Evolutionary conservation across 1,140 invertebrate species (phyloP).

Genomic region (Papilio glaucus): DNA sequence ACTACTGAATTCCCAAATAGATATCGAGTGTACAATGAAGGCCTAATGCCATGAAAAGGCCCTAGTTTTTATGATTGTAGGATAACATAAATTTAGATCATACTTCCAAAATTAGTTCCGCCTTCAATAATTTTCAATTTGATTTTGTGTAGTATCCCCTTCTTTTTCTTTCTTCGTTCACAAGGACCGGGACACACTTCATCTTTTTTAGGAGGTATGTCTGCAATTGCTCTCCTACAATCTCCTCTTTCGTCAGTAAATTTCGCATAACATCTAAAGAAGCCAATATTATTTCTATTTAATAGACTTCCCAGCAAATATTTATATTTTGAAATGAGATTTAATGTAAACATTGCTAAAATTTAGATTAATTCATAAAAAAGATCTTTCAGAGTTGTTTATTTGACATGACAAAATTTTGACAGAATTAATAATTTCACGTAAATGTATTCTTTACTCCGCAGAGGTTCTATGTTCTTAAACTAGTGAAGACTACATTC

Average conservation of each 20-base stretch:
- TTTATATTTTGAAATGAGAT: constrained; percentile 46
- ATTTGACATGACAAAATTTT: background rate
- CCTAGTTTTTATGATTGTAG: background rate
- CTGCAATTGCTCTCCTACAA: constrained; percentile 62
- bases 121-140: constrained; percentile 71
- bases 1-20: background rate
- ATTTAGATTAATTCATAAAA: constrained; percentile 38
- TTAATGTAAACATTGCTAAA: constrained; percentile 45
- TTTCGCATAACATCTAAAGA: constrained; percentile 55
- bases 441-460: no score
- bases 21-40: no score
- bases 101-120: constrained; percentile 77
- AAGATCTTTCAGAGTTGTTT: constrained; percentile 28
- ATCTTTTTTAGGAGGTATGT: constrained; percentile 57
- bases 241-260: constrained; percentile 43
- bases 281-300: constrained; percentile 39
- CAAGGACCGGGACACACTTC: constrained; percentile 59
- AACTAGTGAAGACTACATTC: no score
- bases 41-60: background rate
- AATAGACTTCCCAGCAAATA: constrained; percentile 45
- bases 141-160: constrained; percentile 70
- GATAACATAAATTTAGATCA: constrained; percentile 41
- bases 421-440: background rate
- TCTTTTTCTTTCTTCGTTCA: constrained; percentile 55
- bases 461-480: no score